Evolutionary conservation across 2,113 vertebrate genomes (phyloP), one percentile per base, ranked within the genome.

Genomic region (Lutjanus erythropterus): DNA sequence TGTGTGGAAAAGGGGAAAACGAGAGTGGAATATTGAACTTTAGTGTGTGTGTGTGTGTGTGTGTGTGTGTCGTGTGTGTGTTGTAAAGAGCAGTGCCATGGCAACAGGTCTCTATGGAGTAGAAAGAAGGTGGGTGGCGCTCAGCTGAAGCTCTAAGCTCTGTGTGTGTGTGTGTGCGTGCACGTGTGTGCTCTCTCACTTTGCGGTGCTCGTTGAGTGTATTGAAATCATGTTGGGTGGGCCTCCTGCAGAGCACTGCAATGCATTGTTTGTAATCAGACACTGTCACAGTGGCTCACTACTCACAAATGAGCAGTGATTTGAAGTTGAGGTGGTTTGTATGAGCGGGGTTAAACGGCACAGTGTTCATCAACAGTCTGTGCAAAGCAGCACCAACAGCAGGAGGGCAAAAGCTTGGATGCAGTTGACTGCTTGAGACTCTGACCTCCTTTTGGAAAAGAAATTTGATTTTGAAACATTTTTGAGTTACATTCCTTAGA

Each of bases 51-150:
- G 25, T 67, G 59, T 59, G 27, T 67, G 41, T 35, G 44, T 58
- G 15, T 68, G 29, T 50, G 25, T 31, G 52, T 42, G 29, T 64
- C 25, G 73, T 72, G 23, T 86, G 76, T 81, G 66, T 75, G 75
- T 85, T 52, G 23, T 87, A 91, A 91, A 92, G 81, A 91, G 88
- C 83, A 90, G 84, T 86, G 85, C 91, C 91, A 94, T 94, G 92
- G 93, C 92, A 93, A 94, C 93, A 42, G 82, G 85, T 92, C 90
- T 90, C 73, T 81, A 33, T 62, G 67, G 88, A 71, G 80, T 86
- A 85, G 53, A 87, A 86, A 78, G 83, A 56, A 75, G 86, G 88
- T 91, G 83, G 86, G 90, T 88, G 88, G 87, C 85, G 85, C 84
- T 89, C 73, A 14, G 61, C 75, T 86, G 66, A 64, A 58, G 70